Conservation (phyloP, 2,888 invertebrate genomes). For the Mythimna pallens region DNA sequence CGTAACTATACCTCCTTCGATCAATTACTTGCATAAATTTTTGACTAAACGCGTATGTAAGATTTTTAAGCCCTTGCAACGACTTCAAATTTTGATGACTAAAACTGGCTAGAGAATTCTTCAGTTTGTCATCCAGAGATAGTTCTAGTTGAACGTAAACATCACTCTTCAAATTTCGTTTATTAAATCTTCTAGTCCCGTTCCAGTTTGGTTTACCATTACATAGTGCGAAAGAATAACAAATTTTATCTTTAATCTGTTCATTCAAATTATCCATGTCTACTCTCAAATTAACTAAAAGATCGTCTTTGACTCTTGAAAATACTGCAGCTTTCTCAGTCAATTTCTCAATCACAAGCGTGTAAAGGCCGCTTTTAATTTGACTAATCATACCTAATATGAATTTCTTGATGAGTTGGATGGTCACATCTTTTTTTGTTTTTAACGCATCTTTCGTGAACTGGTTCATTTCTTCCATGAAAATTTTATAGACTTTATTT, state of each 20-base stretch:
- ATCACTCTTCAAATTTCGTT: constrained; percentile 51
- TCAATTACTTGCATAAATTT: background rate
- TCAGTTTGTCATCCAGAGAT: constrained; percentile 68
- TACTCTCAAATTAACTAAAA: constrained; percentile 36
- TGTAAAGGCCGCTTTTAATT: constrained; percentile 1
- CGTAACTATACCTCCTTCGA: background rate
- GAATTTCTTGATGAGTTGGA: background rate
- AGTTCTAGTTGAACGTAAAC: constrained; percentile 71
- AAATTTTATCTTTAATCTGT: constrained; percentile 68
- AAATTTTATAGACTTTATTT: background rate
- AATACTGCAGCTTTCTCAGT: background rate
- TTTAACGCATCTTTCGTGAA: background rate
- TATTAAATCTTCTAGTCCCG: constrained; percentile 33
- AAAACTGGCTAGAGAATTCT: constrained; percentile 45
- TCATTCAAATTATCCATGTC: constrained; percentile 75
- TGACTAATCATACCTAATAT: background rate
- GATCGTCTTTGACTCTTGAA: constrained; percentile 3
- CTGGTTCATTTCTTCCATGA: background rate
- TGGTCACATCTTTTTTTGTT: background rate
- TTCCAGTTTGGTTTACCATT: constrained; percentile 63
- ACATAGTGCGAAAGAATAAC: constrained; percentile 74
- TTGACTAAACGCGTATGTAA: background rate
- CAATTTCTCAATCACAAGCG: background rate
- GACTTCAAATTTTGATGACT: background rate
- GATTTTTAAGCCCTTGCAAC: background rate